phyloP scores from a whole-genome alignment of 2,797 vertebrate genomes.

The Poeciliopsis presidionis region DNA sequence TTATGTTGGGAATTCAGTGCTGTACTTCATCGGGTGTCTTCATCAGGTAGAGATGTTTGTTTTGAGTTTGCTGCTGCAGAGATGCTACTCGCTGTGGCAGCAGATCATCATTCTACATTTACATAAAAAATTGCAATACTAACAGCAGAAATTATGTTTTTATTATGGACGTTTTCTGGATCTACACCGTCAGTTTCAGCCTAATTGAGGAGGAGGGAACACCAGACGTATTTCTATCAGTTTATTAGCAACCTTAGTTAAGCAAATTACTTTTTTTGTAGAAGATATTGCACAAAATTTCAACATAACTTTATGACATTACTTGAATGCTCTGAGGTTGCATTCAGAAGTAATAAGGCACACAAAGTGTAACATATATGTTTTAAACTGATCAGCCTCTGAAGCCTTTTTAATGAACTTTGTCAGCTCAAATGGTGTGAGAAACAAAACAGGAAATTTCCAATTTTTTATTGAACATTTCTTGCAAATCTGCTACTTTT shows the following conservation, averaged over 20 bases:
- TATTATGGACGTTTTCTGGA: neutral
- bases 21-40: neutral
- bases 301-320: too few relatives aligned
- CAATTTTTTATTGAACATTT: too few relatives aligned
- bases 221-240: neutral
- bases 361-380: neutral
- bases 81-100: neutral
- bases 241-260: neutral
- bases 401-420: too few relatives aligned
- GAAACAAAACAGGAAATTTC: too few relatives aligned
- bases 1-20: neutral
- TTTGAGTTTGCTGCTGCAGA: neutral
- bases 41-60: neutral
- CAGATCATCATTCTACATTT: neutral
- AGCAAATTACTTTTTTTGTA: neutral
- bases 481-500: too few relatives aligned
- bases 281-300: neutral
- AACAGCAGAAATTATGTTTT: neutral
- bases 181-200: neutral
- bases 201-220: neutral
- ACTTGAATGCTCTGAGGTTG: neutral
- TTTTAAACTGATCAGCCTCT: neutral
- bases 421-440: too few relatives aligned
- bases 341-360: neutral
- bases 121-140: neutral